Percentiles rank a stretch among this genome's conserved stretches.
Evolutionary conservation across 1,140 invertebrate genomes (phyloP).

Genomic region (Ooceraea biroi): DNA sequence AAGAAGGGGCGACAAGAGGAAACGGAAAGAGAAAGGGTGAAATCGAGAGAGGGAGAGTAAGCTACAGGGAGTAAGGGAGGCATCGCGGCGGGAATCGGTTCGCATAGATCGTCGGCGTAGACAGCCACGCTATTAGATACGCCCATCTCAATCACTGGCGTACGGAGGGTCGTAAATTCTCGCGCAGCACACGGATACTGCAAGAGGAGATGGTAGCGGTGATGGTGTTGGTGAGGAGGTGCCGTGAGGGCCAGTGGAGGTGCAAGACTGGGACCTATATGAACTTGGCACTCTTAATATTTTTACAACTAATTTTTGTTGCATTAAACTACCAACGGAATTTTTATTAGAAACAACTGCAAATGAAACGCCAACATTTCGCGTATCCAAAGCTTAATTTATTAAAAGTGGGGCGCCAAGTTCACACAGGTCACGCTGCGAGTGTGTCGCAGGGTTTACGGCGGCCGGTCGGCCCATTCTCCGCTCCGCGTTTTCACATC

Average conservation of each 20-base stretch:
- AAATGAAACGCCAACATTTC: too few species aligned
- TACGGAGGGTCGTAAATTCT: slow-evolving; percentile 81
- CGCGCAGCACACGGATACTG: slow-evolving; percentile 74
- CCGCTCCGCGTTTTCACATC: neutral
- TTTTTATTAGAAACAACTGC: too few species aligned
- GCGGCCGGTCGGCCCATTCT: slow-evolving; percentile 18
- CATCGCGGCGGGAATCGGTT: slow-evolving; percentile 42
- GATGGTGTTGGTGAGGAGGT: slow-evolving; percentile 6
- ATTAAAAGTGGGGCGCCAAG: too few species aligned
- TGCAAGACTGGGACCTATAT: too few species aligned
- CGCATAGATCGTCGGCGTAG: slow-evolving; percentile 78
- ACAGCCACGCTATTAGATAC: slow-evolving; percentile 81
- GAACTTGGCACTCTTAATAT: too few species aligned
- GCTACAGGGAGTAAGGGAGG: neutral
- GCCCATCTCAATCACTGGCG: slow-evolving; percentile 82
- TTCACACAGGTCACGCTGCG: slow-evolving; percentile 70
- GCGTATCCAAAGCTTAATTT: too few species aligned
- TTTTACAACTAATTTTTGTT: too few species aligned
- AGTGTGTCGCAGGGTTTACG: slow-evolving; percentile 63
- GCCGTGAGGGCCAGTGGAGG: slow-evolving; percentile 48
- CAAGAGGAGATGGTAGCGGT: slow-evolving; percentile 65
- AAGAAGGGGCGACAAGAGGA: slow-evolving; percentile 10
- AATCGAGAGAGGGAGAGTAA: neutral
- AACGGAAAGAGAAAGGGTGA: neutral
- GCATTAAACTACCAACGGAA: too few species aligned